phyloP scores from a whole-genome alignment of 2,113 vertebrate genomes.

The Rattus rattus region DNA sequence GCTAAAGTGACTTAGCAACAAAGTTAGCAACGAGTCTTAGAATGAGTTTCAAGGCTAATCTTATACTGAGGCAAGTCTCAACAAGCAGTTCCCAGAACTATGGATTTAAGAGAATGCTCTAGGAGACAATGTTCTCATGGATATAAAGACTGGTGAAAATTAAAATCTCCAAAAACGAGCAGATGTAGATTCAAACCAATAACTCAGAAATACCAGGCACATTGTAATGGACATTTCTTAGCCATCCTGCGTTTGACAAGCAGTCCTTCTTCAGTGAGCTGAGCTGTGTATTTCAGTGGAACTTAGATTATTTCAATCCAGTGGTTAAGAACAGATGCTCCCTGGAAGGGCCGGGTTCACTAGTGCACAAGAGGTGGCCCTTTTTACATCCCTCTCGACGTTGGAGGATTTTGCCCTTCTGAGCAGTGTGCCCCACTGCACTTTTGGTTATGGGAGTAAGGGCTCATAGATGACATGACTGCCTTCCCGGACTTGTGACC shows the following conservation, averaged over 20 bases:
- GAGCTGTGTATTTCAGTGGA: not conserved
- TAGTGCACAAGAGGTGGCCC: conserved; percentile 35
- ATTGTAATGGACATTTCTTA: not conserved
- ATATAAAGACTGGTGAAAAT: not conserved
- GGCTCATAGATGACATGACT: not conserved
- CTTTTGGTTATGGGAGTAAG: not conserved
- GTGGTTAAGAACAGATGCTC: not conserved
- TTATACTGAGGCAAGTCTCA: not conserved
- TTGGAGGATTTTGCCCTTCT: not conserved
- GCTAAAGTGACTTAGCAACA: conserved; percentile 11
- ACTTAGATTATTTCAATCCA: not conserved
- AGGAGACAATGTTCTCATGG: not conserved
- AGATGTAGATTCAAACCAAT: not conserved
- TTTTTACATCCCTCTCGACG: conserved; percentile 36
- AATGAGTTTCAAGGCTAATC: not conserved
- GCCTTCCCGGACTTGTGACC: not conserved
- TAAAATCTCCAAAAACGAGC: conserved; percentile 3
- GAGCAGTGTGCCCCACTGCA: conserved; percentile 57
- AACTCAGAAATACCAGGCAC: not conserved
- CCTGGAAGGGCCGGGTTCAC: not conserved
- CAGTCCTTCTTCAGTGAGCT: not conserved
- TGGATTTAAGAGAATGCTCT: conserved; percentile 20
- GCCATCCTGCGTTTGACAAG: not conserved
- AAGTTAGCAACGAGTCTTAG: conserved; percentile 25
- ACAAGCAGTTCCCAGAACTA: not conserved